Base-by-base conservation (phyloP, 2,113 vertebrate species). In the Trochalopteron elliotii region DNA sequence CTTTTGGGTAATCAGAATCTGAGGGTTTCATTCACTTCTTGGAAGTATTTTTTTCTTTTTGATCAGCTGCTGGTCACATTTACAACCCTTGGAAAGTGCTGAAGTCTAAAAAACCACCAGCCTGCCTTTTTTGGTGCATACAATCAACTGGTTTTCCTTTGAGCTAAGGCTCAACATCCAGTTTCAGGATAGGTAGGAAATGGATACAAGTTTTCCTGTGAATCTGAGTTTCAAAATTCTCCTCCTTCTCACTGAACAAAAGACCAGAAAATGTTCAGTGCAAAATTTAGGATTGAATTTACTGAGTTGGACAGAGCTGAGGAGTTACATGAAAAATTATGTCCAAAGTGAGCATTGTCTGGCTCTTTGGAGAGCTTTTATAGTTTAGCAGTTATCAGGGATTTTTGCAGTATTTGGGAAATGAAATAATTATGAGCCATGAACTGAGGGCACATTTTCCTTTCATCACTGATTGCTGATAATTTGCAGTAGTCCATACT, bases 361-460 rank as follows among this genome's bases (percentile, higher is more conserved):
- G 72, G 39, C 64, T 82, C 61, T 79, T 85, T 4, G 2, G n/a
- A 83, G 79, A 65, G 55, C 57, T 56, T 83, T 50, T 55, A 63
- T 81, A 84, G 69, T 81, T 93, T 84, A 76, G 61, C 76, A 89
- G 35, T 70, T 96, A 50, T 40, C 22, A 53, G 50, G 53, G 47
- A 30, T 93, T 90, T 77, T 81, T 88, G 64, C 55, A 57, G 42
- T 72, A 39, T 75, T 85, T 25, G 69, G 63, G 82, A 93, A 94
- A 69, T 83, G 37, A 96, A 96, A 92, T 93, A 80, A 91, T 90
- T 71, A 79, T 50, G 44, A 95, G 25, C 44, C 24, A 7, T 90
- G 89, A 94, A 68, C 44, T 18, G 67, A 93, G 61, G 59, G 45
- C 49, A 60, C 24, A 16, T 83, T 96, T 96, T 94, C 80, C 59